Conservation (phyloP, 92 coral and sea anemone genomes). For the Bergia puertoricense region DNA sequence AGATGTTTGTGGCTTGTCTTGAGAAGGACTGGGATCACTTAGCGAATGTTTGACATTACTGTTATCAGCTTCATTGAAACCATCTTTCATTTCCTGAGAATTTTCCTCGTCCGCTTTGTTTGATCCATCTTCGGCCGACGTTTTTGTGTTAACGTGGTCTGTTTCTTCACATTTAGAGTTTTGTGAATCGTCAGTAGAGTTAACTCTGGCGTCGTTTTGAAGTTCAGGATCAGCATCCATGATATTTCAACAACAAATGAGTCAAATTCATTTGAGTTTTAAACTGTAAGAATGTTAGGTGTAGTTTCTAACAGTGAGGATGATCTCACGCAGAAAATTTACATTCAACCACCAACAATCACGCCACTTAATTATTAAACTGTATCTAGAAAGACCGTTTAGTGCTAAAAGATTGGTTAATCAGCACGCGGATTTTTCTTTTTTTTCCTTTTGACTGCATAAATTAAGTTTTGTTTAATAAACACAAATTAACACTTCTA, state of each 20-base stretch:
- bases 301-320: conserved; percentile 5
- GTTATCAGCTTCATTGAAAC: not conserved
- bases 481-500: not conserved
- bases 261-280: not conserved
- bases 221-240: not conserved
- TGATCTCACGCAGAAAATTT: too few relatives aligned
- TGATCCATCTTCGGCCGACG: not conserved
- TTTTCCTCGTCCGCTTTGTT: not conserved
- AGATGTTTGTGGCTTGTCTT: not conserved
- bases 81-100: not conserved
- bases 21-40: not conserved
- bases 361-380: not conserved
- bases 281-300: not conserved
- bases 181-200: not conserved
- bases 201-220: not conserved
- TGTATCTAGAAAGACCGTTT: not conserved
- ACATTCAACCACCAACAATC: not conserved
- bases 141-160: not conserved
- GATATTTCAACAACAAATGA: not conserved
- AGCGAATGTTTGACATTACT: not conserved
- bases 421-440: not conserved
- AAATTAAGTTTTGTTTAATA: too few relatives aligned
- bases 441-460: too few relatives aligned
- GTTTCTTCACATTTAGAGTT: not conserved
- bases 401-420: not conserved